Percentiles rank a stretch among this genome's conserved stretches.
These are phyloP conservation scores for Halictus ligatus DNA, from an alignment of 2,888 invertebrate genomes.

Conservation along the genomic window DNA sequence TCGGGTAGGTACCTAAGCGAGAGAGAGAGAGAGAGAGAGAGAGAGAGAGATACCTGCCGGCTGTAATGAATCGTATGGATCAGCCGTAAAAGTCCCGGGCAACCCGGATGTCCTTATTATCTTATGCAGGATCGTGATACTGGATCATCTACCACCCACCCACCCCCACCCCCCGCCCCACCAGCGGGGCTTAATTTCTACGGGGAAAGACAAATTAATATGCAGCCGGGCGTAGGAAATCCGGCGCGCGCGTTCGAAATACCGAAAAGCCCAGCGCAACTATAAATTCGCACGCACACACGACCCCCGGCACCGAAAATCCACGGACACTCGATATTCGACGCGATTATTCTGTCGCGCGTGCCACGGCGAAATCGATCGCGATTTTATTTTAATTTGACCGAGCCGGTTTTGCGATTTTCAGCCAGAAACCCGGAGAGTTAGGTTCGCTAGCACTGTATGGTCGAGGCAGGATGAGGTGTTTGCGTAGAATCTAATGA, in stretches of 20 bases:
- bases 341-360: slow-evolving; percentile 16
- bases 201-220: slow-evolving; percentile 40
- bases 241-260: slow-evolving; percentile 20
- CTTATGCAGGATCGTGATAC: slow-evolving; percentile 45
- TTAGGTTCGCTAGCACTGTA: too few relatives aligned
- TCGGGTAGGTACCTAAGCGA: slow-evolving; percentile 34
- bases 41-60: slow-evolving; percentile 45
- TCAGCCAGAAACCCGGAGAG: neutral
- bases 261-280: slow-evolving; percentile 6
- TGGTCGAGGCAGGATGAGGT: too few relatives aligned
- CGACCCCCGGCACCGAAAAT: neutral
- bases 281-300: neutral
- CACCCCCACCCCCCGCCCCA: too few relatives aligned
- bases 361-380: neutral
- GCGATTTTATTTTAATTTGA: neutral
- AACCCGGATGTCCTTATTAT: slow-evolving; percentile 53
- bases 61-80: slow-evolving; percentile 57
- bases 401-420: neutral
- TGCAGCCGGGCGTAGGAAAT: slow-evolving; percentile 42
- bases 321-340: slow-evolving; percentile 9
- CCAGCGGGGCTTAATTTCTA: slow-evolving; percentile 38
- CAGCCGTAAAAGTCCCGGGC: slow-evolving; percentile 45
- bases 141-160: slow-evolving; percentile 8
- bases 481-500: too few relatives aligned
- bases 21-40: too few relatives aligned